Percentiles rank a stretch among this genome's conserved stretches.
Conservation (phyloP, 1,140 invertebrate species). For the Caenorhabditis latens region DNA sequence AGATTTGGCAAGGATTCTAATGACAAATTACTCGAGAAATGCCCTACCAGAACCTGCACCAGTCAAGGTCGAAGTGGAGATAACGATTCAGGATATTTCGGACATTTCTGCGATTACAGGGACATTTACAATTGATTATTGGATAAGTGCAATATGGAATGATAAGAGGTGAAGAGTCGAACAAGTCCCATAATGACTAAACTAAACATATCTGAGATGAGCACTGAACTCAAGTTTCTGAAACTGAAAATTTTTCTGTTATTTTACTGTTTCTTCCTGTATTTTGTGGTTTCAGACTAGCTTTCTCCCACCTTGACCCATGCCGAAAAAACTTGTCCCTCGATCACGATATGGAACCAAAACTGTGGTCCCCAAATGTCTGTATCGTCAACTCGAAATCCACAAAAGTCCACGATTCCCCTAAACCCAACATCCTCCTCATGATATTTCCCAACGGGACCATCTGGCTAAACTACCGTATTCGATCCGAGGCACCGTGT, state of each 20-base stretch:
- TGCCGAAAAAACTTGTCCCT: conserved; percentile 74
- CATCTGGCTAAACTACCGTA: conserved; percentile 77
- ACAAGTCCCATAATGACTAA: no score
- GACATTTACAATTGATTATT: conserved; percentile 77
- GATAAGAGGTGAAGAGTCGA: conserved; percentile 70
- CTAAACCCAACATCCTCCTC: conserved; percentile 76
- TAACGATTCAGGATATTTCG: conserved; percentile 76
- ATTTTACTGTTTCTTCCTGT: no score
- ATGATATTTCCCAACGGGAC: conserved; percentile 78
- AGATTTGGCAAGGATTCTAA: conserved; percentile 30
- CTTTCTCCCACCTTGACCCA: conserved; percentile 71
- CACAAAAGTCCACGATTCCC: conserved; percentile 76
- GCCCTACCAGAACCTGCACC: conserved; percentile 76
- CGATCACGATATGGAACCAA: conserved; percentile 78
- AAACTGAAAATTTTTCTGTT: background rate
- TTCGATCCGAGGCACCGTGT: conserved; percentile 77
- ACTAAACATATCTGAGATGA: no score
- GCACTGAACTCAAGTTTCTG: background rate
- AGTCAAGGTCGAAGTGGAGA: conserved; percentile 74
- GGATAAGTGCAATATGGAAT: conserved; percentile 77
- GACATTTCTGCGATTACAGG: conserved; percentile 77
- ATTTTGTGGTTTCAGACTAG: conserved; percentile 32
- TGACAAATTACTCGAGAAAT: conserved; percentile 70
- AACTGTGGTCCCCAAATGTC: conserved; percentile 76
- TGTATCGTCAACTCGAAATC: conserved; percentile 76